A percentile compares a stretch with the other conserved stretches of the same genome.
Conservation (phyloP, 2,888 invertebrate genomes). For the Limenitis camilla region DNA sequence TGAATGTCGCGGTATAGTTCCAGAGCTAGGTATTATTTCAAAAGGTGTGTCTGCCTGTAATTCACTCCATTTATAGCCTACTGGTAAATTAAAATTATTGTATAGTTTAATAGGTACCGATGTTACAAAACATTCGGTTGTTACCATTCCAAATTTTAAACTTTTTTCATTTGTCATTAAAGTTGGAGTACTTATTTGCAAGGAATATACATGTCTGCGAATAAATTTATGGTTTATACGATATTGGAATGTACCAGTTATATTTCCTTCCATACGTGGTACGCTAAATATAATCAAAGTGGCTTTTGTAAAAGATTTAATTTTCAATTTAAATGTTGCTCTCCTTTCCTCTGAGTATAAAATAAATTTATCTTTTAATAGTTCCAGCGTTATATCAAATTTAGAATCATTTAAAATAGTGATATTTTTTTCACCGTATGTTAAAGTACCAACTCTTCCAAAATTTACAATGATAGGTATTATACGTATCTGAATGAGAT, state of each 20-base stretch:
- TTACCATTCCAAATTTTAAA: slow-evolving; percentile 66
- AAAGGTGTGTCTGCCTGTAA: slow-evolving; percentile 50
- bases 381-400: slow-evolving; percentile 39
- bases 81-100: slow-evolving; percentile 51
- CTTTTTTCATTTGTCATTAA: slow-evolving; percentile 45
- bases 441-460: slow-evolving; percentile 48
- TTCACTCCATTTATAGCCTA: slow-evolving; percentile 50
- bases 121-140: slow-evolving; percentile 53
- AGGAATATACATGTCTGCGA: slow-evolving; percentile 45
- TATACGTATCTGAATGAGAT: slow-evolving; percentile 45
- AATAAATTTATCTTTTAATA: slow-evolving; percentile 39
- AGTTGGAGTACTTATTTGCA: slow-evolving; percentile 45
- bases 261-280: slow-evolving; percentile 41
- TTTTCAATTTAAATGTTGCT: slow-evolving; percentile 31
- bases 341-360: slow-evolving; percentile 43
- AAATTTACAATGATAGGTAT: slow-evolving; percentile 48
- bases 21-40: slow-evolving; percentile 48
- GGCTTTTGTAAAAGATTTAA: slow-evolving; percentile 37
- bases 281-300: slow-evolving; percentile 41
- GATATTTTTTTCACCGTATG: slow-evolving; percentile 43
- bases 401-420: slow-evolving; percentile 50
- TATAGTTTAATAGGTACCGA: slow-evolving; percentile 52
- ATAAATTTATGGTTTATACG: slow-evolving; percentile 45
- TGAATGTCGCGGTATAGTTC: slow-evolving; percentile 44
- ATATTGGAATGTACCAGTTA: slow-evolving; percentile 45